These are phyloP conservation scores for Phainopepla nitens DNA, from an alignment of 2,113 vertebrate genomes.

Conservation along the genomic window DNA sequence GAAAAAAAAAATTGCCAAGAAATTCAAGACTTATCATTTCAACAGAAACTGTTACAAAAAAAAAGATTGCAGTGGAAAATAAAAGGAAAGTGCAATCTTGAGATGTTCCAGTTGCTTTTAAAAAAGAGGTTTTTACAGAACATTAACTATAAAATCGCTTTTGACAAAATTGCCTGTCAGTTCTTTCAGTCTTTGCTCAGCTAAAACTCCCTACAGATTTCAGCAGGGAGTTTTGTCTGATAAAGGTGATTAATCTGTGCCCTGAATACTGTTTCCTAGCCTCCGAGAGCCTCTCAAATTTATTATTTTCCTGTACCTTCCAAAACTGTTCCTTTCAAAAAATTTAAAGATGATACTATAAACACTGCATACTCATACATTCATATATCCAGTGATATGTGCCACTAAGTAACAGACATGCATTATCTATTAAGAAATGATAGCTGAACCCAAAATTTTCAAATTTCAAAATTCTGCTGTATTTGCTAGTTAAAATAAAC, in stretches of 20 bases:
- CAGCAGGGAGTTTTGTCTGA: background rate
- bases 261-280: background rate
- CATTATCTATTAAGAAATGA: background rate
- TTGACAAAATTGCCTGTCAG: constrained; percentile 34
- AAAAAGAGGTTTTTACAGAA: background rate
- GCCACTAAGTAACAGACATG: background rate
- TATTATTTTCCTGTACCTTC: background rate
- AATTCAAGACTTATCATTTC: background rate
- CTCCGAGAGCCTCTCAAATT: background rate
- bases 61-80: background rate
- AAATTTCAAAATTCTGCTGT: background rate
- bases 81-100: background rate
- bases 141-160: background rate
- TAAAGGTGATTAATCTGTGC: background rate
- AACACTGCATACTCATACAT: background rate
- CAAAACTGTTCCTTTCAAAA: background rate
- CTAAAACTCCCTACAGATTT: constrained; percentile 12
- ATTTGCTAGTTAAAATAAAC: background rate
- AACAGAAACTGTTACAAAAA: background rate
- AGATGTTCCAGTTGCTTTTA: background rate
- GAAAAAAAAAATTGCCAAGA: background rate
- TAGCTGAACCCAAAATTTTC: background rate
- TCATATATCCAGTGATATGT: background rate
- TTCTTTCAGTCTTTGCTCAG: background rate
- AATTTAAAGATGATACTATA: background rate